Evolutionary conservation across 2,797 vertebrate genomes (phyloP).

Genomic region (Spatula clypeata): DNA sequence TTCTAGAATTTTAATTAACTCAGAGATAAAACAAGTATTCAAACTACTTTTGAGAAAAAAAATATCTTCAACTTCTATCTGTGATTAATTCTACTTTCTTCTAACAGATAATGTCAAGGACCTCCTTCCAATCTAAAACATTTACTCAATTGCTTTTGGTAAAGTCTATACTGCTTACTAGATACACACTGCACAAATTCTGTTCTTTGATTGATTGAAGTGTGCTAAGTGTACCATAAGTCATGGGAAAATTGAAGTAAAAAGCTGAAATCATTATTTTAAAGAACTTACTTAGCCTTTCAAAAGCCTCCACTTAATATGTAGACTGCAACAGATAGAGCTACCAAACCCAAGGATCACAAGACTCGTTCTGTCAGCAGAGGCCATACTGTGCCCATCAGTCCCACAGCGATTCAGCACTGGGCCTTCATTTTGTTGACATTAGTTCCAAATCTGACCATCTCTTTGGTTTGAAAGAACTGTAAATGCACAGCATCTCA

Average conservation of each 20-base stretch:
- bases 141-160: slow-evolving; percentile 29
- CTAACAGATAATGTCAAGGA: slow-evolving; percentile 55
- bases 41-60: slow-evolving; percentile 59
- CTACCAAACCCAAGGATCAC: background rate
- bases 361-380: background rate
- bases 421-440: background rate
- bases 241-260: background rate
- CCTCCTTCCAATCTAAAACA: slow-evolving; percentile 36
- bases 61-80: slow-evolving; percentile 21
- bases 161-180: slow-evolving; percentile 20
- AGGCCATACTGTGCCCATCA: background rate
- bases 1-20: slow-evolving; percentile 35
- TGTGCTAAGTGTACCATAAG: background rate
- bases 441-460: background rate
- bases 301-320: background rate
- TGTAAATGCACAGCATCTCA: background rate
- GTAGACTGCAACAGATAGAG: background rate
- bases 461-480: background rate
- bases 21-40: slow-evolving; percentile 43
- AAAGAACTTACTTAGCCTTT: background rate
- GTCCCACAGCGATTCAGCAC: background rate
- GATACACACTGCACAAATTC: background rate
- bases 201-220: slow-evolving; percentile 20
- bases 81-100: slow-evolving; percentile 67
- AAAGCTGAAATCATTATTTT: background rate